Conservation (phyloP, 2,888 invertebrate species). For the Thera britannica region DNA sequence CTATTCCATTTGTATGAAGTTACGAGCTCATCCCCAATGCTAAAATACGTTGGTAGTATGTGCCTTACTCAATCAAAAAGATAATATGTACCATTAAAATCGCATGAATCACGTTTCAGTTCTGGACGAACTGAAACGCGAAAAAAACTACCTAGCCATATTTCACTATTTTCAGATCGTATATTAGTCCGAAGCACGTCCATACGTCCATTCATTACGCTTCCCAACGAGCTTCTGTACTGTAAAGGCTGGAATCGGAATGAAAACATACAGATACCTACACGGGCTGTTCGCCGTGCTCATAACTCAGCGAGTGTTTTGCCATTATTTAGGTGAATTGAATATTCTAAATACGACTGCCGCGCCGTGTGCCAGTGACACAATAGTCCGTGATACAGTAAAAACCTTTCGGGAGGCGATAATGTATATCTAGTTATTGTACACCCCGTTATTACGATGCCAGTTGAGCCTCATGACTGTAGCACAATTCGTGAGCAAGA, state of each 20-base stretch:
- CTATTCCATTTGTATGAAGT: no score
- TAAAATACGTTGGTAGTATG: neutral
- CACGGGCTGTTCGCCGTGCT: conserved; percentile 12
- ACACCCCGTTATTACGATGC: no score
- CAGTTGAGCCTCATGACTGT: no score
- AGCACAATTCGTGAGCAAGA: no score
- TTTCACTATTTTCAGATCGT: conserved; percentile 8
- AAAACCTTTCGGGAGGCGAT: no score
- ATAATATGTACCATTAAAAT: neutral
- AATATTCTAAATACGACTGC: conserved; percentile 56
- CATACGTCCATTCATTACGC: conserved; percentile 24
- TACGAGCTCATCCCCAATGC: neutral
- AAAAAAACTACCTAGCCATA: conserved; percentile 16
- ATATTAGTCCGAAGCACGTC: conserved; percentile 23
- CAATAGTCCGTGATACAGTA: neutral
- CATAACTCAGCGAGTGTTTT: conserved; percentile 56
- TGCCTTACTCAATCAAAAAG: neutral
- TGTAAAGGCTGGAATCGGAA: conserved; percentile 21
- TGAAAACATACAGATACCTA: conserved; percentile 15
- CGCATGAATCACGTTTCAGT: neutral
- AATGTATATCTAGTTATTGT: no score
- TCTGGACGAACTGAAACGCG: no score
- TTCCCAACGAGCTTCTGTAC: conserved; percentile 19
- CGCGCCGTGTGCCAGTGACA: conserved; percentile 30
- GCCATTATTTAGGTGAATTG: conserved; percentile 61